phyloP scores from a whole-genome alignment of 2,888 invertebrate species.

The Clepsis dumicolana region DNA sequence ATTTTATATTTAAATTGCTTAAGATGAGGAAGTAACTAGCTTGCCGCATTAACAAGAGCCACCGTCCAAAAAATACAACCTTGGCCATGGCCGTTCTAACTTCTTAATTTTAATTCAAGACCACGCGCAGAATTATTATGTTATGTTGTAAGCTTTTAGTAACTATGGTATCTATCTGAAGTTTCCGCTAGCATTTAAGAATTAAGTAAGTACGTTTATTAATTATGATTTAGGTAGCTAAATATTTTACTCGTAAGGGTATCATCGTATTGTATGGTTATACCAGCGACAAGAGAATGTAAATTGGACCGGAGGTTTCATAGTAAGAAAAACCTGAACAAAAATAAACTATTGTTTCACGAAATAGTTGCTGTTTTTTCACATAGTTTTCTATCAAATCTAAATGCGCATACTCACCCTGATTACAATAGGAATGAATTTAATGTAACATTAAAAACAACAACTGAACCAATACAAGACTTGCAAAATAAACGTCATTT shows the following conservation, averaged over 20 bases:
- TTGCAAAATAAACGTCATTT: neutral
- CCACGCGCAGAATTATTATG: neutral
- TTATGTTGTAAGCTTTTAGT: neutral
- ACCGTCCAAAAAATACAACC: slow-evolving; percentile 13
- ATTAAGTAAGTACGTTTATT: neutral
- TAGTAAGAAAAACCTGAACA: too few relatives aligned
- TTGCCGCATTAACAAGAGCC: neutral
- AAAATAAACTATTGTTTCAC: too few relatives aligned
- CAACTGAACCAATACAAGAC: neutral
- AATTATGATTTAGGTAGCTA: neutral
- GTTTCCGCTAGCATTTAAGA: neutral
- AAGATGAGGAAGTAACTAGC: slow-evolving; percentile 3
- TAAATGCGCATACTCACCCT: neutral
- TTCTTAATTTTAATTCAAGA: slow-evolving; percentile 2
- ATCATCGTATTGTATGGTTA: too few relatives aligned
- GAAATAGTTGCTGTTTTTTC: too few relatives aligned
- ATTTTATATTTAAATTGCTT: neutral
- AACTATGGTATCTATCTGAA: too few relatives aligned
- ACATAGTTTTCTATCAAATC: too few relatives aligned
- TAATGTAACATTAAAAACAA: neutral
- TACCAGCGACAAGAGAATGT: too few relatives aligned
- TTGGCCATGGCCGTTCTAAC: slow-evolving; percentile 20
- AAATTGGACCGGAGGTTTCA: too few relatives aligned
- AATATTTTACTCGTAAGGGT: too few relatives aligned
- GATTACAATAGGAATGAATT: neutral